Conservation (phyloP, 1,140 invertebrate species). For the Zaprionus nigranus region DNA sequence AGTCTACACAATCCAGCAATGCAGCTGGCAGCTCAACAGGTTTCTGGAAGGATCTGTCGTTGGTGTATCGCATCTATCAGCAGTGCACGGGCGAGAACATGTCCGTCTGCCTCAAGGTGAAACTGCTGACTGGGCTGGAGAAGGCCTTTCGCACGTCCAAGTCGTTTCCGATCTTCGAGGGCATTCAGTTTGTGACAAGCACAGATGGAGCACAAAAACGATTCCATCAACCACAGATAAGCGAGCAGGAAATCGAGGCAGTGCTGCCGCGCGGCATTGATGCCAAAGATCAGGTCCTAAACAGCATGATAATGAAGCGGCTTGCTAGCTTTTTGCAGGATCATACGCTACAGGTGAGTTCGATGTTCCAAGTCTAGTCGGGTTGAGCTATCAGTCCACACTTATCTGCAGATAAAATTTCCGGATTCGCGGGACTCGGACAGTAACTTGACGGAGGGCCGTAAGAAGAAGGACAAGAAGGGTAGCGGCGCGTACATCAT, state of each 20-base stretch:
- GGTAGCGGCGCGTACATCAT: slow-evolving; percentile 89
- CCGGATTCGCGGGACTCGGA: slow-evolving; percentile 54
- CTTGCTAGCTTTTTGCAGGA: slow-evolving; percentile 90
- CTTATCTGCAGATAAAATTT: slow-evolving; percentile 65
- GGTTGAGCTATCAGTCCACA: neutral
- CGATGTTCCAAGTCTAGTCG: too few species aligned
- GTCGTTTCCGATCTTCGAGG: slow-evolving; percentile 88
- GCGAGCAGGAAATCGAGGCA: slow-evolving; percentile 88
- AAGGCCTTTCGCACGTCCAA: slow-evolving; percentile 87
- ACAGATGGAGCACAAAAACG: slow-evolving; percentile 71
- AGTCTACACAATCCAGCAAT: neutral
- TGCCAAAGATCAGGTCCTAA: slow-evolving; percentile 90
- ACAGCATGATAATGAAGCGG: slow-evolving; percentile 90
- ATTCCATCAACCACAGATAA: slow-evolving; percentile 63
- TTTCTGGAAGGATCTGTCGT: slow-evolving; percentile 78
- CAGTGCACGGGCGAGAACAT: slow-evolving; percentile 90
- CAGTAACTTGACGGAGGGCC: slow-evolving; percentile 62
- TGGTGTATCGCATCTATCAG: slow-evolving; percentile 87
- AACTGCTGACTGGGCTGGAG: slow-evolving; percentile 90
- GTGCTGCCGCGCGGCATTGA: slow-evolving; percentile 88
- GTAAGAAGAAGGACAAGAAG: slow-evolving; percentile 87
- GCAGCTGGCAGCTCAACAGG: slow-evolving; percentile 29
- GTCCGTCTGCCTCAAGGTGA: slow-evolving; percentile 90
- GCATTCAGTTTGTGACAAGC: slow-evolving; percentile 87
- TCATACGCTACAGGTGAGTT: slow-evolving; percentile 90